Conservation (phyloP, 2,113 vertebrate genomes). For the Pampusana beccarii region DNA sequence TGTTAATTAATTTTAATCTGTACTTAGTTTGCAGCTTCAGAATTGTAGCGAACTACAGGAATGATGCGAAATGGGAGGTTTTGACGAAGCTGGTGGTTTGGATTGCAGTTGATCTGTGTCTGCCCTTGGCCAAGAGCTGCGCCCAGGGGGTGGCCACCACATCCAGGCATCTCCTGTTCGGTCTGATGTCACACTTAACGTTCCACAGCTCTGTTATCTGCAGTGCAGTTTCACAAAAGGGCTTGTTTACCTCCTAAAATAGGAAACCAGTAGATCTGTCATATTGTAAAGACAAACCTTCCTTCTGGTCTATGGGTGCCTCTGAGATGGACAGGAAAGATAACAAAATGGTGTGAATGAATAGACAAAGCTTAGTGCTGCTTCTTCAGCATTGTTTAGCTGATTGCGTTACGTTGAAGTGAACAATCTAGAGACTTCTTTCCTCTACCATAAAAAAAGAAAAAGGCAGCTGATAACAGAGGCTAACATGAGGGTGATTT, state of each 20-base stretch:
- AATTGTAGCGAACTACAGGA: rapidly evolving
- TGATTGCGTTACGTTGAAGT: background rate
- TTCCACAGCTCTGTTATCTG: conserved; percentile 19
- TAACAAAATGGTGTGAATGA: conserved; percentile 58
- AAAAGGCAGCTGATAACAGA: background rate
- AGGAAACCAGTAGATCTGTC: conserved; percentile 48
- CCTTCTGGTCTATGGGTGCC: background rate
- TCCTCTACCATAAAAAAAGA: background rate
- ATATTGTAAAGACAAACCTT: conserved; percentile 12
- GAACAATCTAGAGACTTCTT: background rate
- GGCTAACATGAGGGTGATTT: background rate
- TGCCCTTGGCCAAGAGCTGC: background rate
- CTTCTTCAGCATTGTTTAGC: background rate
- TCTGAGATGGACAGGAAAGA: conserved; percentile 74
- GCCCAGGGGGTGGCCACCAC: background rate
- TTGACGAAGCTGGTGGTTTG: background rate
- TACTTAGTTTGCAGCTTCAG: background rate
- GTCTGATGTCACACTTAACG: background rate
- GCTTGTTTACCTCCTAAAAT: background rate
- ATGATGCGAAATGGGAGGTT: background rate
- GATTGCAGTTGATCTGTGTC: background rate
- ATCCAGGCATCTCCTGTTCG: background rate
- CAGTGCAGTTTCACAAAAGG: conserved; percentile 16
- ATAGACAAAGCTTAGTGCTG: background rate
- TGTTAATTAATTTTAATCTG: background rate